Conservation (phyloP, 1,140 invertebrate genomes). For the Drosophila nannoptera region DNA sequence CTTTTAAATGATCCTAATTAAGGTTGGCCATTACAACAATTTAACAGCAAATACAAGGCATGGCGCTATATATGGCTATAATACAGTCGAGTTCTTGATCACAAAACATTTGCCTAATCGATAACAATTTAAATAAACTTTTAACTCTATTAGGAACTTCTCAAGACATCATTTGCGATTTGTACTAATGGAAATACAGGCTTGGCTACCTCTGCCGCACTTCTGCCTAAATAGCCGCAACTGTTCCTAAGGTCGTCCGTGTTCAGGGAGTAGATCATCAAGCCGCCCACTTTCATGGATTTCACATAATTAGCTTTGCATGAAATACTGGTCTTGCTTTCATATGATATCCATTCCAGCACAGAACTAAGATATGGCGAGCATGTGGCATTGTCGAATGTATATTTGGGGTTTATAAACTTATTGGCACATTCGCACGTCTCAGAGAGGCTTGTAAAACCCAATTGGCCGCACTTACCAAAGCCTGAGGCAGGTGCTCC, state of each 20-base stretch:
- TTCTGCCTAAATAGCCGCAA: conserved; percentile 23
- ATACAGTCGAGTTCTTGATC: neutral
- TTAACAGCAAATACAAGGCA: too few relatives aligned
- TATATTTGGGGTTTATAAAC: conserved; percentile 79
- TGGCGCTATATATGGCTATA: neutral
- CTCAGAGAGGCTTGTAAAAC: conserved; percentile 86
- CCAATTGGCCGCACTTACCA: conserved; percentile 83
- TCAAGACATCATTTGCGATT: conserved; percentile 28
- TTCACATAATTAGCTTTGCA: conserved; percentile 87
- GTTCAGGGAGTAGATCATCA: conserved; percentile 89
- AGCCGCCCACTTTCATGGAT: conserved; percentile 83
- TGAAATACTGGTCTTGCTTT: conserved; percentile 86
- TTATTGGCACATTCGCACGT: conserved; percentile 84
- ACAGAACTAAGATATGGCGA: conserved; percentile 89
- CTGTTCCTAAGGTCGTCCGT: conserved; percentile 83
- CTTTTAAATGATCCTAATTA: too few relatives aligned
- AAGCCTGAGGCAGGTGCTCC: conserved; percentile 86
- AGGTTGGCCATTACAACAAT: too few relatives aligned
- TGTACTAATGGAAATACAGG: conserved; percentile 48
- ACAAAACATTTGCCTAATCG: neutral
- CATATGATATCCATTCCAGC: conserved; percentile 94
- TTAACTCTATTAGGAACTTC: neutral
- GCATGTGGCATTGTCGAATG: conserved; percentile 84
- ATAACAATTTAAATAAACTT: neutral
- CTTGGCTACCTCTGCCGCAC: neutral